Conservation (phyloP, 2,888 invertebrate species). For the Theretra japonica region DNA sequence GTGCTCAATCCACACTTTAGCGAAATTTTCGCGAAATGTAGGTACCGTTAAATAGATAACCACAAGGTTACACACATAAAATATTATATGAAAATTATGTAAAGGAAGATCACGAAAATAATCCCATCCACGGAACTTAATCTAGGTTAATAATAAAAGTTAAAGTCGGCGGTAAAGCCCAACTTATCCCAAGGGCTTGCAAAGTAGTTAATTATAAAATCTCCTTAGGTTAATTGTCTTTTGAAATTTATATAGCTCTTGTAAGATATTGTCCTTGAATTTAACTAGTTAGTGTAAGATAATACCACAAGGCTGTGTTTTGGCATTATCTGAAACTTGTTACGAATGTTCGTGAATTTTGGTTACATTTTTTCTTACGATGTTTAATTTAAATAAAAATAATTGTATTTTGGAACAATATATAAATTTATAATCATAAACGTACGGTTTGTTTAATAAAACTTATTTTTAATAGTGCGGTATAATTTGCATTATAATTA, state of each 20-base stretch:
- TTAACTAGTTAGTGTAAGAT: neutral
- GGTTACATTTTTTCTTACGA: too few species aligned
- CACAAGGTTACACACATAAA: neutral
- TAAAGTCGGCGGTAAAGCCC: slow-evolving; percentile 32
- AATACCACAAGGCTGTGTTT: too few species aligned
- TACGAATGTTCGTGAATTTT: too few species aligned
- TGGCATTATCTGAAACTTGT: too few species aligned
- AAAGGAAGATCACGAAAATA: neutral
- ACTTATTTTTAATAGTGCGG: too few species aligned
- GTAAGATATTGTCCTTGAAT: slow-evolving; percentile 17
- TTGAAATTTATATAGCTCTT: slow-evolving; percentile 39
- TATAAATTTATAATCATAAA: too few species aligned
- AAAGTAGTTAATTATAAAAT: slow-evolving; percentile 35
- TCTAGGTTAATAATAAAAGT: slow-evolving; percentile 28
- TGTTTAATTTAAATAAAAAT: too few species aligned
- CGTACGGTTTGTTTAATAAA: too few species aligned
- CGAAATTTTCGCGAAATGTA: too few species aligned
- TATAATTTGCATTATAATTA: too few species aligned
- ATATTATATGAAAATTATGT: neutral
- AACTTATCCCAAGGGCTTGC: slow-evolving; percentile 34
- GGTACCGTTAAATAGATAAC: neutral
- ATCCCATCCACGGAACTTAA: slow-evolving; percentile 5
- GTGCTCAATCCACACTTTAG: too few species aligned
- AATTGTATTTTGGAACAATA: too few species aligned
- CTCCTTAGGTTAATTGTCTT: slow-evolving; percentile 34